Evolutionary conservation across 2,113 vertebrate species (phyloP).

Genomic region (Promerops cafer): DNA sequence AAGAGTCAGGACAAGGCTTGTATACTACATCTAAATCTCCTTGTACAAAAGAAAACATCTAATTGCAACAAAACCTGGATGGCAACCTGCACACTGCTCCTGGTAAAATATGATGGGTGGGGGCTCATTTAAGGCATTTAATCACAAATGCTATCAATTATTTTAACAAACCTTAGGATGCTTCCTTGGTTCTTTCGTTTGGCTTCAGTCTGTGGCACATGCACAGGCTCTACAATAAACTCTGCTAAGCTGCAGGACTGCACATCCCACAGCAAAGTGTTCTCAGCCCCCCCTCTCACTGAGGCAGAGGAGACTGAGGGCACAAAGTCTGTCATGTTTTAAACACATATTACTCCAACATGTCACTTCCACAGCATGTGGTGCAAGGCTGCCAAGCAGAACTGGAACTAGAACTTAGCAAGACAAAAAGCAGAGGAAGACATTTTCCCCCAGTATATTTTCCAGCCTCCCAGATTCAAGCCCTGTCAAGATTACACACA

Average conservation of each 20-base stretch:
- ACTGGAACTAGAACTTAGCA: not conserved
- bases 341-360: not conserved
- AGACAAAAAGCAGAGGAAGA: not conserved
- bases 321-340: not conserved
- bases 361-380: not conserved
- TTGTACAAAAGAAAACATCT: not conserved
- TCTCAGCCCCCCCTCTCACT: not conserved
- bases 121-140: not conserved
- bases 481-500: not conserved
- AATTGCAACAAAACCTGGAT: not conserved
- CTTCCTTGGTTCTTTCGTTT: not conserved
- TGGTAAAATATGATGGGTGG: not conserved
- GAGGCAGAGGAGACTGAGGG: not conserved
- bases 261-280: not conserved
- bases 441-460: not conserved
- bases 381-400: not conserved
- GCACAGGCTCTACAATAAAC: not conserved
- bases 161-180: not conserved
- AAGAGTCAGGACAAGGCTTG: not conserved
- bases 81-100: rapidly evolving
- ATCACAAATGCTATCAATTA: not conserved
- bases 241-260: not conserved
- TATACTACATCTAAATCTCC: not conserved
- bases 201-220: not conserved
- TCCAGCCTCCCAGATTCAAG: not conserved